Conservation (phyloP, 2,888 invertebrate species). For the Esperia sulphurella region DNA sequence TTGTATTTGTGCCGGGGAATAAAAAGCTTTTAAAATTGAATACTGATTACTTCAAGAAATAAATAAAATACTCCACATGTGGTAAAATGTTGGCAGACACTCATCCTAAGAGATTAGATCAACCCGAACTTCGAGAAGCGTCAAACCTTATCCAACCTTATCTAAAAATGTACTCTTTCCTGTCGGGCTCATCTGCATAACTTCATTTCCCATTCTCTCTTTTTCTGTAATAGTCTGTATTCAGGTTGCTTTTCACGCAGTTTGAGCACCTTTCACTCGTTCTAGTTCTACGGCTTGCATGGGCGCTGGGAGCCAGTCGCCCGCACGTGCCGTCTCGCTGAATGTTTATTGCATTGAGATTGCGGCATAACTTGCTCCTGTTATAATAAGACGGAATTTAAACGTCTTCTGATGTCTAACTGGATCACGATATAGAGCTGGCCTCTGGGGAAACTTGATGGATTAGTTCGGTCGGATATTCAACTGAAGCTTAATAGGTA, state of each 20-base stretch:
- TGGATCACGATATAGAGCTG: slow-evolving; percentile 14
- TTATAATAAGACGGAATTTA: slow-evolving; percentile 49
- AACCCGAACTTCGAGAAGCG: background rate
- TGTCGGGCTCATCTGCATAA: slow-evolving; percentile 10
- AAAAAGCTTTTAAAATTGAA: too few species aligned
- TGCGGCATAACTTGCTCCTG: slow-evolving; percentile 52
- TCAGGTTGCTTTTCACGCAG: slow-evolving; percentile 3
- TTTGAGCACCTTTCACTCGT: slow-evolving; percentile 26
- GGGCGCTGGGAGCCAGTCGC: slow-evolving; percentile 34
- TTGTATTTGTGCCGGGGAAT: too few species aligned
- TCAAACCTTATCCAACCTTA: background rate
- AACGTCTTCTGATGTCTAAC: slow-evolving; percentile 30
- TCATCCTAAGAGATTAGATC: too few species aligned
- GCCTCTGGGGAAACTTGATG: slow-evolving; percentile 9
- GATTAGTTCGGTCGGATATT: slow-evolving; percentile 1
- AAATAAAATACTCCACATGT: too few species aligned
- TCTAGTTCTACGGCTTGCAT: slow-evolving; percentile 38
- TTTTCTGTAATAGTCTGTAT: slow-evolving; percentile 8
- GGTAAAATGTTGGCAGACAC: too few species aligned
- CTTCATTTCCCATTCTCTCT: slow-evolving; percentile 10
- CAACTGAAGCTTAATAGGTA: background rate
- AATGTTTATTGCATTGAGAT: slow-evolving; percentile 68
- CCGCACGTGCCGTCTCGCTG: slow-evolving; percentile 52
- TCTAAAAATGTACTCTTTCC: slow-evolving; percentile 8
- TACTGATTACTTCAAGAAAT: too few species aligned